Conservation (phyloP, 2,888 invertebrate genomes). For the Amiota mariae region DNA sequence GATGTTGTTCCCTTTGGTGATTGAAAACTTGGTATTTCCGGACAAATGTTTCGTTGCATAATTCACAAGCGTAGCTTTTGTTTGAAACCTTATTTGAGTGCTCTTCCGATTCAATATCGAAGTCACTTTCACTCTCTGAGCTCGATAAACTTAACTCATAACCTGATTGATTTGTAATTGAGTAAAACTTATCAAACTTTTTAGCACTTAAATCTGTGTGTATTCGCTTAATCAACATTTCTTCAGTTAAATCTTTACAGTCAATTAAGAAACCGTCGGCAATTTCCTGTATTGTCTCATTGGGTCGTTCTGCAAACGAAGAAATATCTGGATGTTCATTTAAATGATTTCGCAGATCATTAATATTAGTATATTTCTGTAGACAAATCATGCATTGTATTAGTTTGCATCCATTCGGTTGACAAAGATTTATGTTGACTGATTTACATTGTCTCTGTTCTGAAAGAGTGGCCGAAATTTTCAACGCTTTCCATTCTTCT, state of each 20-base stretch:
- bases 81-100: neutral
- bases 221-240: neutral
- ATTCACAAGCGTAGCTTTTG: constrained; percentile 36
- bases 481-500: neutral
- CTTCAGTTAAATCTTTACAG: neutral
- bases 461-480: neutral
- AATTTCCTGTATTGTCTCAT: constrained; percentile 30
- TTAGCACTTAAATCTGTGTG: neutral
- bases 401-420: constrained; percentile 49
- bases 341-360: constrained; percentile 48
- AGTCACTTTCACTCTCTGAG: constrained; percentile 41
- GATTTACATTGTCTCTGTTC: neutral
- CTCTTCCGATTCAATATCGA: neutral
- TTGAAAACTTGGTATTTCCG: constrained; percentile 50
- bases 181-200: constrained; percentile 52
- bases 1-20: constrained; percentile 47
- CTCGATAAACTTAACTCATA: constrained; percentile 60
- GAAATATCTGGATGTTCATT: constrained; percentile 38
- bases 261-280: constrained; percentile 35
- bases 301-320: constrained; percentile 31
- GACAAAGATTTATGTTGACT: constrained; percentile 43
- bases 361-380: constrained; percentile 45
- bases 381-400: constrained; percentile 61
- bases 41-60: constrained; percentile 44
- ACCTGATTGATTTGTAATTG: constrained; percentile 62